Evolutionary conservation across 2,797 vertebrate genomes (phyloP).

Genomic region (Manis crassicaudata): DNA sequence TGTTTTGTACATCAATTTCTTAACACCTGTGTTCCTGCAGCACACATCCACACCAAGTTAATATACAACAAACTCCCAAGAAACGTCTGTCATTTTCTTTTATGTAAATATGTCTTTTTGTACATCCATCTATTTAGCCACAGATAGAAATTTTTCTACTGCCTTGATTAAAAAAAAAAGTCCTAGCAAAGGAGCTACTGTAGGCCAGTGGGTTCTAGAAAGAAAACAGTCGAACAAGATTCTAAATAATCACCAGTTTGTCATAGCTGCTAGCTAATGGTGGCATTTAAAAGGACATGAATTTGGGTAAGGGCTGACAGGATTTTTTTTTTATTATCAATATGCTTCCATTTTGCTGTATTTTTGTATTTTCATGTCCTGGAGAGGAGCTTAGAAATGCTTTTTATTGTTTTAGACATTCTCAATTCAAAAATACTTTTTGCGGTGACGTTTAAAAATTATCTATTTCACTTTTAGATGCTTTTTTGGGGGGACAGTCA

Average conservation of each 20-base stretch:
- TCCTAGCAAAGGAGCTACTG: neutral
- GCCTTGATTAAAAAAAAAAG: neutral
- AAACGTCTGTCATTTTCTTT: conserved; percentile 56
- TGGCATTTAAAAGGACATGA: neutral
- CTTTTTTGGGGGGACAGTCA: neutral
- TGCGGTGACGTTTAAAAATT: neutral
- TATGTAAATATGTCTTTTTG: conserved; percentile 43
- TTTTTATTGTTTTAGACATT: conserved; percentile 6
- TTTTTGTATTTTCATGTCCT: neutral
- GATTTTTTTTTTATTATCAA: neutral
- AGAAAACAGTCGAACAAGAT: neutral
- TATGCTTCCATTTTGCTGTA: neutral
- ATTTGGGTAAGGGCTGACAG: neutral
- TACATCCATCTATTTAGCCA: conserved; percentile 55
- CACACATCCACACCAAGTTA: conserved; percentile 21
- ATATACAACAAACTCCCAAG: conserved; percentile 54
- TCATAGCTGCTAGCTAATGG: neutral
- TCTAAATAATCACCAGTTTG: neutral
- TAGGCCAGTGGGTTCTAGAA: neutral
- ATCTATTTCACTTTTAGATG: conserved; percentile 34
- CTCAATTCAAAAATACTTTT: neutral
- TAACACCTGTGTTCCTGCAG: conserved; percentile 6
- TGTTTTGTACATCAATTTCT: conserved; percentile 30
- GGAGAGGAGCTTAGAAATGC: neutral
- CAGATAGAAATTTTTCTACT: conserved; percentile 20